Base-by-base conservation (phyloP, 2,888 invertebrate species). In the Eurois occulta region DNA sequence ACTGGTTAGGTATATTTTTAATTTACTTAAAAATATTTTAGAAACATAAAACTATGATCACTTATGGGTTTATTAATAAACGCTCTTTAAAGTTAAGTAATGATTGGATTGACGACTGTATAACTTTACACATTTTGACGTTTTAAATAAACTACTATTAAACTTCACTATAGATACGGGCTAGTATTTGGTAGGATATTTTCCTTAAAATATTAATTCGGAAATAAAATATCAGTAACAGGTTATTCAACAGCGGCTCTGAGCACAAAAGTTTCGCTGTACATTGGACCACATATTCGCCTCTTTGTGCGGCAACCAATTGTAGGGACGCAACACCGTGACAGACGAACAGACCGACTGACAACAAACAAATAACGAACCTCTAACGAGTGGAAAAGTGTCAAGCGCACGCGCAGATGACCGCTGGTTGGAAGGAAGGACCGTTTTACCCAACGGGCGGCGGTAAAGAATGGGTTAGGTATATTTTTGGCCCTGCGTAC, bases 291-390 rank as follows among this genome's bases (percentile, higher is more conserved):
- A 80, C 77, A 82, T 28, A 41, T 32, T 41, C 55, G 28, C 80
- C 87, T 90, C 91, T 93, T 94, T 94, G 94, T 94, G 91, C 90
- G 90, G 89, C 80, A 90, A 91, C 91, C 94, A 93, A 94, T 94
- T 93, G 93, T 92, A 81, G 85, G 86, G 87, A 91, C 90, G 88
- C 90, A 88, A 85, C 90, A 85, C 74, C 79, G 90, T 74, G 87
- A 91, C 90, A 89, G 91, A 91, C 90, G 75, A 90, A 92, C 91
- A 90, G 92, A 91, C 91, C 88, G 93, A 93, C 91, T 93, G 95
- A 95, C 96, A 94, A 93, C 92, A 93, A 95, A 96, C 96, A 96
- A 96, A 96, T 95, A 95, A 96, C 95, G 94, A 94, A 91, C 89
- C 92, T 89, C 92, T 96, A 96, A 96, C 96, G 94, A 96, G 94